Evolutionary conservation across 2,888 invertebrate genomes (phyloP).

Genomic region (Argyresthia goedartella): DNA sequence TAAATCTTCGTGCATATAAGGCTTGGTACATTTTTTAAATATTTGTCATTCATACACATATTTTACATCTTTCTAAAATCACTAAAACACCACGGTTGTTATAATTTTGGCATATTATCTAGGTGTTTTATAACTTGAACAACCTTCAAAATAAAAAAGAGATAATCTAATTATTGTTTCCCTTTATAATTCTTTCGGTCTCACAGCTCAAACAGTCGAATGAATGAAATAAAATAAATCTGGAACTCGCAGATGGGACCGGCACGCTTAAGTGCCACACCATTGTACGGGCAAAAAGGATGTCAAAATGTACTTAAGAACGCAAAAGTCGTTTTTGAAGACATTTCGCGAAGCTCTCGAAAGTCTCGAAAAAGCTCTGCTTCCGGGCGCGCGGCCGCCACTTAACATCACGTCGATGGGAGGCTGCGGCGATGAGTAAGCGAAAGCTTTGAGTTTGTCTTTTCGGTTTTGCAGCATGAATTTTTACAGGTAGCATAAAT

Average conservation of each 20-base stretch:
- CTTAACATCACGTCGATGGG: conserved; percentile 39
- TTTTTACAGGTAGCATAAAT: too few relatives aligned
- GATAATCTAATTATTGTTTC: too few relatives aligned
- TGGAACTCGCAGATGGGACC: conserved; percentile 4
- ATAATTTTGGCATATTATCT: too few relatives aligned
- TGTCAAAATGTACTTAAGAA: conserved; percentile 53
- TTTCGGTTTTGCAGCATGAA: too few relatives aligned
- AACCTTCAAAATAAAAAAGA: too few relatives aligned
- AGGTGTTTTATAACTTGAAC: too few relatives aligned
- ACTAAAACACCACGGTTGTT: too few relatives aligned
- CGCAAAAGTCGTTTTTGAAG: conserved; percentile 56
- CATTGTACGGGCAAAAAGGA: conserved; percentile 40
- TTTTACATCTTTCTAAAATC: too few relatives aligned
- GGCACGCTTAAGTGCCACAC: conserved; percentile 32
- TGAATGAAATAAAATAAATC: background rate
- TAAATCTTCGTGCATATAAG: too few relatives aligned
- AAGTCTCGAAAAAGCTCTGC: conserved; percentile 44
- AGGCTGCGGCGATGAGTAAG: conserved; percentile 37
- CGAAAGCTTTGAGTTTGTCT: conserved; percentile 14
- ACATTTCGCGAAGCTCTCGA: conserved; percentile 59
- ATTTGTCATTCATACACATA: too few relatives aligned
- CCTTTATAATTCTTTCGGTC: too few relatives aligned
- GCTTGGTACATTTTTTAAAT: too few relatives aligned
- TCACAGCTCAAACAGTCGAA: background rate
- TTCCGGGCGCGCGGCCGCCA: conserved; percentile 47